Base-by-base conservation (phyloP, 2,888 invertebrate genomes). In the Linyphia triangularis region DNA sequence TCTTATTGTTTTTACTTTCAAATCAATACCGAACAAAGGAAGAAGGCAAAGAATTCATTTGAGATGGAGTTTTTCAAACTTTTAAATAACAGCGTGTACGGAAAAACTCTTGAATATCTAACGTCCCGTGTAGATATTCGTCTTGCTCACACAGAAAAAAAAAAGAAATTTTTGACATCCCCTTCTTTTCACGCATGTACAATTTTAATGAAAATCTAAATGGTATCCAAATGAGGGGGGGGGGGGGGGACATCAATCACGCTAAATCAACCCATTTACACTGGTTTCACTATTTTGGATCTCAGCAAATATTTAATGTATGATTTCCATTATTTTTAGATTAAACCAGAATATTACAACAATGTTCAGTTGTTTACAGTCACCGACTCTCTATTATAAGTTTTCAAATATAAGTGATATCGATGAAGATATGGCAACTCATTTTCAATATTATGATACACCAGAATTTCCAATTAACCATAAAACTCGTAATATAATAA, bases 61-160 rank as follows among this genome's bases (percentile, higher is more conserved):
- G 91, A 92, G 72, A 92, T 92, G 91, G 91, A 91, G 85, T 92
- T 93, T 75, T 93, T 92, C 72, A 92, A 92, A 88, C 78, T 92
- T 2, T 90, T 92, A 90, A 92, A 92, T 83, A 92, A 92, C 85
- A 61, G 90, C 13, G 91, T 92, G 6, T 93, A 91, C 90, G 92
- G 92, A 4, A 92, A 92, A 89, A 91, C 91, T 16, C 92, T 92
- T 91, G 91, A 92, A 83, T 92, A 92, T 90, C 88, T 92, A 28
- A 83, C 91, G 81, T 91, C 91, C 22, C 82, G 91, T 83, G 89
- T 90, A 24, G 91, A 92, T 82, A 89, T 92, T 3, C 43, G 90
- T 59, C 40, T 92, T 13, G 89, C 86, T 13, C 63, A 24, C 0
- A 43, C 37, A 28, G 51, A 51, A 19, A 86, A 75, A 33, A 63